phyloP scores from a whole-genome alignment of 1,140 invertebrate genomes.

The Stegodyphus mimosarum region DNA sequence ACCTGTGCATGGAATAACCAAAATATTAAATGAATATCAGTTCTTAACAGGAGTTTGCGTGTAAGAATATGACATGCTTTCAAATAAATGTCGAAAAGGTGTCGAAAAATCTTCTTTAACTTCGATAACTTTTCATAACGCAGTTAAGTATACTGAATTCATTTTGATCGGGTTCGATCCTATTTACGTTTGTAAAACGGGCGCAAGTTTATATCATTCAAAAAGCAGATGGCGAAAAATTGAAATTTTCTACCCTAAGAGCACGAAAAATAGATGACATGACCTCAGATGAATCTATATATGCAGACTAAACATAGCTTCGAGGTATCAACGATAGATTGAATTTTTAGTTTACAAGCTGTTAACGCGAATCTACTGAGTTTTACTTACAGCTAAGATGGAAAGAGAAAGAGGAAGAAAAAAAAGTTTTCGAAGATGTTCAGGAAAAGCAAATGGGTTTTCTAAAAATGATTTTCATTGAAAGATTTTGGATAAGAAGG shows the following conservation, averaged over 20 bases:
- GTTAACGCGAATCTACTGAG: not conserved
- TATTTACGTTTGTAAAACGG: not conserved
- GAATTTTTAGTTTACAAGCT: constrained; percentile 57
- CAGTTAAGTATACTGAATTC: too few species aligned
- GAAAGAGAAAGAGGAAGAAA: not conserved
- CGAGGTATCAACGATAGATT: constrained; percentile 27
- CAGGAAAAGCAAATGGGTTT: constrained; percentile 58
- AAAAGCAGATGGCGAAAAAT: not conserved
- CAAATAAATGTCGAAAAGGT: too few species aligned
- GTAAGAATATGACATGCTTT: too few species aligned
- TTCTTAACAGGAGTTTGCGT: too few species aligned
- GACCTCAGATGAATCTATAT: not conserved
- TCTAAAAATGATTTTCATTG: constrained; percentile 57
- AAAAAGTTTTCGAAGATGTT: constrained; percentile 19
- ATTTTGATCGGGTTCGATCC: not conserved
- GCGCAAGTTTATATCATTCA: not conserved
- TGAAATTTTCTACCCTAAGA: not conserved
- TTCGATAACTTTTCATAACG: too few species aligned
- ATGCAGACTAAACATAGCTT: not conserved
- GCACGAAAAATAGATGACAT: not conserved
- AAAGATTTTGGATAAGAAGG: constrained; percentile 57
- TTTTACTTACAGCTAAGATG: not conserved
- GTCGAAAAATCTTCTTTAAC: too few species aligned
- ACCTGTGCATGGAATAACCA: too few species aligned
- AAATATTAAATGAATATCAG: too few species aligned